phyloP scores from a whole-genome alignment of 2,113 vertebrate genomes.

The Ameiurus melas region DNA sequence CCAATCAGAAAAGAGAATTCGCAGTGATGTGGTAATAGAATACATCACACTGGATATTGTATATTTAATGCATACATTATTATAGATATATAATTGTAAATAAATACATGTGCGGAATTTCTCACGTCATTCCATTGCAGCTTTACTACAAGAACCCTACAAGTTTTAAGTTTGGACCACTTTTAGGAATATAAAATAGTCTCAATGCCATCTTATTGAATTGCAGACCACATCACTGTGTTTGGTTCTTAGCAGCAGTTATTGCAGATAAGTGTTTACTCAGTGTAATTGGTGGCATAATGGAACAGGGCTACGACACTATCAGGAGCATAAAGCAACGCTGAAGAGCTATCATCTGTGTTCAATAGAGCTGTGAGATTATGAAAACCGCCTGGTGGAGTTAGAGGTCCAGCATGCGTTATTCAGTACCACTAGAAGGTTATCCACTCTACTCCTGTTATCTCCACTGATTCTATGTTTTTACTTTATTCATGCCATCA shows the following conservation, averaged over 20 bases:
- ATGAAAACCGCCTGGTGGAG: neutral
- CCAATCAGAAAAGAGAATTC: neutral
- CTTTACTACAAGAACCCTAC: neutral
- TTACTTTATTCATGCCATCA: neutral
- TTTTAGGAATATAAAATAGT: slow-evolving; percentile 3
- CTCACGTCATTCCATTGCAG: neutral
- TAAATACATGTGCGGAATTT: neutral
- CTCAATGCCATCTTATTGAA: slow-evolving; percentile 1
- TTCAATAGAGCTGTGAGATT: neutral
- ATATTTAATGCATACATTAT: neutral
- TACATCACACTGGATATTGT: neutral
- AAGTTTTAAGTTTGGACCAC: neutral
- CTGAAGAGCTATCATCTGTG: neutral
- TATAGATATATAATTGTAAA: neutral
- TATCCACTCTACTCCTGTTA: neutral
- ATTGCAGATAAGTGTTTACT: slow-evolving; percentile 17
- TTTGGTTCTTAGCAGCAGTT: neutral
- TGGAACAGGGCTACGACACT: neutral
- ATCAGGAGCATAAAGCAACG: neutral
- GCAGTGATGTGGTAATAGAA: neutral
- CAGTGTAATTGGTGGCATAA: slow-evolving; percentile 18
- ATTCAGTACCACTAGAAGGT: neutral
- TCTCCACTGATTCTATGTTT: neutral
- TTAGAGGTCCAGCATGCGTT: neutral
- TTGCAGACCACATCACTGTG: neutral